Conservation (phyloP, 1,140 invertebrate genomes). For the Phocides pigmalion region DNA sequence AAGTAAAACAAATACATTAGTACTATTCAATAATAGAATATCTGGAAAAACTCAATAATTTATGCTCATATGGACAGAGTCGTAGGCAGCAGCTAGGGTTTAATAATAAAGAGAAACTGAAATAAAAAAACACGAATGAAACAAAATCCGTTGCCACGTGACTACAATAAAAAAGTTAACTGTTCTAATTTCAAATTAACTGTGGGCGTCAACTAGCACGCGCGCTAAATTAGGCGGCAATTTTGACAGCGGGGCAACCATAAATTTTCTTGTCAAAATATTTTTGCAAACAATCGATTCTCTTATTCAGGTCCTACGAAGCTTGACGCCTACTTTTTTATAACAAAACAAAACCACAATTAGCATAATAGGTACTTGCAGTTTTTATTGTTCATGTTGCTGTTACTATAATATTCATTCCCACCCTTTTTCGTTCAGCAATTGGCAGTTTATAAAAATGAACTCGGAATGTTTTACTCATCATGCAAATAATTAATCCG, state of each 20-base stretch:
- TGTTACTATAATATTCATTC: constrained; percentile 40
- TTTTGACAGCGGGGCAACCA: constrained; percentile 69
- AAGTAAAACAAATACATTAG: constrained; percentile 1
- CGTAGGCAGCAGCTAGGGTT: too few relatives aligned
- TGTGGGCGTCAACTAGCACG: constrained; percentile 57
- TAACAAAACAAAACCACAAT: constrained; percentile 82
- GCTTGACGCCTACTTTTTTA: constrained; percentile 56
- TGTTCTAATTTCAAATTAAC: constrained; percentile 73
- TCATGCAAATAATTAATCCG: constrained; percentile 60
- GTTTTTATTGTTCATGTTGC: constrained; percentile 48
- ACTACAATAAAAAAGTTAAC: constrained; percentile 76
- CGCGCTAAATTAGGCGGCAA: constrained; percentile 70
- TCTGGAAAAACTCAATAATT: too few relatives aligned
- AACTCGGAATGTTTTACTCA: constrained; percentile 36
- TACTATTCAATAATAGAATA: too few relatives aligned
- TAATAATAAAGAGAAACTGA: too few relatives aligned
- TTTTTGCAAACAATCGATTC: constrained; percentile 78
- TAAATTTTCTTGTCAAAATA: constrained; percentile 80
- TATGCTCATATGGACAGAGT: too few relatives aligned
- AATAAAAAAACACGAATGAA: constrained; percentile 12
- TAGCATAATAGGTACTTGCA: constrained; percentile 77
- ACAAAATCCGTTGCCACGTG: constrained; percentile 57
- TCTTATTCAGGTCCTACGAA: constrained; percentile 49
- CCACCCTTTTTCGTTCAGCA: constrained; percentile 4
- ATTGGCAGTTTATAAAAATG: constrained; percentile 33